These are phyloP conservation scores for Platalea minor DNA, from an alignment of 2,797 vertebrate genomes.

Conservation along the genomic window DNA sequence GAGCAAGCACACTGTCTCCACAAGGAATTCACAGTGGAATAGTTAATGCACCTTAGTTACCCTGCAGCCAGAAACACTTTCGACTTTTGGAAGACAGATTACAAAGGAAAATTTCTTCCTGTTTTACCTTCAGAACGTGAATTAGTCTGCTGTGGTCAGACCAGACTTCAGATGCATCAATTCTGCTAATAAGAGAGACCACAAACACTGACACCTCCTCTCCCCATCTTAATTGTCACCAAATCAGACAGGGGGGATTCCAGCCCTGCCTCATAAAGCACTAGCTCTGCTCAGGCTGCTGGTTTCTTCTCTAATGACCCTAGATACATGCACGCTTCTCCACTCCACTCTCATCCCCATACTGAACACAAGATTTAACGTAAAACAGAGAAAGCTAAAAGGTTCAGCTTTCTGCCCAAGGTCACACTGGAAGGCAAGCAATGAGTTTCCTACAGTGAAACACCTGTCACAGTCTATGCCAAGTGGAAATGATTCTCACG, in stretches of 20 bases:
- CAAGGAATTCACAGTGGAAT: conserved; percentile 21
- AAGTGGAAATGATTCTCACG: conserved; percentile 1
- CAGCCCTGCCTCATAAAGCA: background rate
- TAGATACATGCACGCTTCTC: background rate
- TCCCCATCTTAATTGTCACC: background rate
- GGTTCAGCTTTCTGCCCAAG: conserved; percentile 34
- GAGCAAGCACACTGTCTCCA: background rate
- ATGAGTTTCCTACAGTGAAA: conserved; percentile 26
- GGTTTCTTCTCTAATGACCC: background rate
- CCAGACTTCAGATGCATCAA: background rate
- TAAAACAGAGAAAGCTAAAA: background rate
- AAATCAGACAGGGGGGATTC: background rate
- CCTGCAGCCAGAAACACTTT: conserved; percentile 18
- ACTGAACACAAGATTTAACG: background rate
- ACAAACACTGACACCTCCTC: background rate
- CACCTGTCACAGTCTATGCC: conserved; percentile 39
- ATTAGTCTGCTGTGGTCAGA: background rate
- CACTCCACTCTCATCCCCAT: background rate
- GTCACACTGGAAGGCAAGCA: conserved; percentile 38
- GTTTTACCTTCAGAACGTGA: background rate
- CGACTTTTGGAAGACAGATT: background rate
- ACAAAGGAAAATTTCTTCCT: background rate
- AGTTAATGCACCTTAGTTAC: conserved; percentile 22
- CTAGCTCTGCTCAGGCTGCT: background rate
- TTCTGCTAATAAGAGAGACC: background rate